A percentile compares a stretch with the other conserved stretches of the same genome.
Conservation (phyloP, 1,140 invertebrate genomes). For the Zaprionus nigranus region DNA sequence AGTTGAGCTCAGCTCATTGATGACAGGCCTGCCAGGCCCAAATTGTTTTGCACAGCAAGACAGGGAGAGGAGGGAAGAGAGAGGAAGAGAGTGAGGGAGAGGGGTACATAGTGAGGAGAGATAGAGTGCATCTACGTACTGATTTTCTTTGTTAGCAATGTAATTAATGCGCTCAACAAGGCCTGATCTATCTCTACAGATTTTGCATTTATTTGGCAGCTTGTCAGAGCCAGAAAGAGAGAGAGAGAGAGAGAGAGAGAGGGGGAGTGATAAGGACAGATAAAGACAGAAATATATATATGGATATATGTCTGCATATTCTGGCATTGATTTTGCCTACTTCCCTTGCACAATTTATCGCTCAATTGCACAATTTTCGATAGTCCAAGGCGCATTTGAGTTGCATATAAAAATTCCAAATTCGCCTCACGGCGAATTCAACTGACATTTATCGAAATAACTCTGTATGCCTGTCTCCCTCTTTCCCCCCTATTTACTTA, state of each 20-base stretch:
- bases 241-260: too few species aligned
- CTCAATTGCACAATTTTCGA: constrained; percentile 1
- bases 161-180: constrained; percentile 19
- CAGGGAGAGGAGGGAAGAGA: too few species aligned
- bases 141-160: constrained; percentile 14
- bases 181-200: not conserved
- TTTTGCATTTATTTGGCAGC: constrained; percentile 13
- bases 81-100: too few species aligned
- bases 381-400: not conserved
- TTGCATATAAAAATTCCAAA: constrained; percentile 4
- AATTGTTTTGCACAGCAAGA: not conserved
- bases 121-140: constrained; percentile 1
- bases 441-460: not conserved
- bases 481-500: constrained; percentile 56
- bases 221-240: not conserved
- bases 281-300: not conserved
- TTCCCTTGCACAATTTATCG: constrained; percentile 26
- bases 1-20: not conserved
- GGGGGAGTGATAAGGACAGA: too few species aligned
- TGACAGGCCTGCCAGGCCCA: not conserved
- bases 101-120: not conserved
- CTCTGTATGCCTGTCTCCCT: not conserved
- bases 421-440: not conserved
- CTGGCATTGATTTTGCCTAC: constrained; percentile 54
- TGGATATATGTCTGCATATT: not conserved